These are phyloP conservation scores for Liolophura sinensis DNA, from an alignment of 1,140 invertebrate species.

Conservation along the genomic window DNA sequence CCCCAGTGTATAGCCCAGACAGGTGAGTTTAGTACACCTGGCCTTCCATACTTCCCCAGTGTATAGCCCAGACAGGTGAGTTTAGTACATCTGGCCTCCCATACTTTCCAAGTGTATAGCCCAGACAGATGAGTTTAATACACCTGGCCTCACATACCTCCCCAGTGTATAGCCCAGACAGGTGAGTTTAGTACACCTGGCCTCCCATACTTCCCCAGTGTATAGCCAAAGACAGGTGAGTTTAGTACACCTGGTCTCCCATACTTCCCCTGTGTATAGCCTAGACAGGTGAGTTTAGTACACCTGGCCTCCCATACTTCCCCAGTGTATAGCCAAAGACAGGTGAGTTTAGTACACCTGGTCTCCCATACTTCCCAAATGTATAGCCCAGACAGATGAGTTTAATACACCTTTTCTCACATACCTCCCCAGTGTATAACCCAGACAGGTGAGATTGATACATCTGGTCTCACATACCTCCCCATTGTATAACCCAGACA, in stretches of 20 bases:
- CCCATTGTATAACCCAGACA: background rate
- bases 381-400: background rate
- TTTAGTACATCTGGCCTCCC: slow-evolving; percentile 21
- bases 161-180: slow-evolving; percentile 4
- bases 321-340: slow-evolving; percentile 3
- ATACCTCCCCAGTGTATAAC: slow-evolving; percentile 13
- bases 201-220: too few species aligned
- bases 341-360: slow-evolving; percentile 12
- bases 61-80: background rate
- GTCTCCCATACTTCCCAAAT: slow-evolving; percentile 21
- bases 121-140: background rate
- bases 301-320: slow-evolving; percentile 26
- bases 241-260: too few species aligned
- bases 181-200: too few species aligned
- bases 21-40: slow-evolving; percentile 12
- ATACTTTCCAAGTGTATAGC: slow-evolving; percentile 11
- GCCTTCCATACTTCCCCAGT: slow-evolving; percentile 21
- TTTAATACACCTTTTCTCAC: slow-evolving; percentile 20
- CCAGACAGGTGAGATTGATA: background rate
- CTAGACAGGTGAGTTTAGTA: too few species aligned
- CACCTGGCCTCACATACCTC: slow-evolving; percentile 24
- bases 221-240: too few species aligned
- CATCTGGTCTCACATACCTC: background rate
- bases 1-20: slow-evolving; percentile 7
- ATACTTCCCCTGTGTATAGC: too few species aligned